These are phyloP conservation scores for Ophioninae sp. DNA, from an alignment of 2,888 invertebrate genomes.

Conservation along the genomic window DNA sequence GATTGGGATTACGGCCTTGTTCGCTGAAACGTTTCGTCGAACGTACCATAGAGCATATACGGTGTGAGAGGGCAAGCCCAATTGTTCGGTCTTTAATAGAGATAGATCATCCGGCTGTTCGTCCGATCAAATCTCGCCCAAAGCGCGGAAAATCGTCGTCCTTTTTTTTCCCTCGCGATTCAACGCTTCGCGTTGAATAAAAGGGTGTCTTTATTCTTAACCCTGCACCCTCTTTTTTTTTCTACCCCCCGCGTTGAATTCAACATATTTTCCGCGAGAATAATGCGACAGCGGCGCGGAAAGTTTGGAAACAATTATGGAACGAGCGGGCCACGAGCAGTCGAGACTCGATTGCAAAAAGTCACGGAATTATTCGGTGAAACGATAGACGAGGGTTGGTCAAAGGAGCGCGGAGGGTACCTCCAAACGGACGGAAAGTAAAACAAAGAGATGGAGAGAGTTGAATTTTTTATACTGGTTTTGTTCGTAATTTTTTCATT, in stretches of 20 bases:
- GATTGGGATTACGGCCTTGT: slow-evolving; percentile 4
- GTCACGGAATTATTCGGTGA: slow-evolving; percentile 34
- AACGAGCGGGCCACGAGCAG: not conserved
- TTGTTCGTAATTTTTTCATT: too few relatives aligned
- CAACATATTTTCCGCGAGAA: slow-evolving; percentile 28
- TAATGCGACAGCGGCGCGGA: slow-evolving; percentile 21
- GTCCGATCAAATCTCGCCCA: not conserved
- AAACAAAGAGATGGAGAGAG: not conserved
- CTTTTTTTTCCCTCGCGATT: slow-evolving; percentile 35
- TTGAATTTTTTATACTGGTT: too few relatives aligned
- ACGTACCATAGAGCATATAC: slow-evolving; percentile 2
- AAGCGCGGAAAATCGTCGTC: slow-evolving; percentile 11
- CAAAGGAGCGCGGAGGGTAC: not conserved
- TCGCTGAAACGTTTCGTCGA: not conserved
- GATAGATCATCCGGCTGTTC: slow-evolving; percentile 33
- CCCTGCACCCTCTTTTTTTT: not conserved
- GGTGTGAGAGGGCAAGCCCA: slow-evolving; percentile 36
- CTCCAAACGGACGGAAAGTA: not conserved
- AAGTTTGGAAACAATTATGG: slow-evolving; percentile 41
- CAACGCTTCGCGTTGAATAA: slow-evolving; percentile 19
- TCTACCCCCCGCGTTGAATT: not conserved
- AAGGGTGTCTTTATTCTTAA: not conserved
- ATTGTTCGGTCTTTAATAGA: slow-evolving; percentile 53
- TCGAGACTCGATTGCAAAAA: slow-evolving; percentile 22
- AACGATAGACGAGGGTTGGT: slow-evolving; percentile 26